A percentile compares a stretch with the other conserved stretches of the same genome.
phyloP scores from a whole-genome alignment of 2,888 invertebrate species.

The Chymomyza fuscimana region DNA sequence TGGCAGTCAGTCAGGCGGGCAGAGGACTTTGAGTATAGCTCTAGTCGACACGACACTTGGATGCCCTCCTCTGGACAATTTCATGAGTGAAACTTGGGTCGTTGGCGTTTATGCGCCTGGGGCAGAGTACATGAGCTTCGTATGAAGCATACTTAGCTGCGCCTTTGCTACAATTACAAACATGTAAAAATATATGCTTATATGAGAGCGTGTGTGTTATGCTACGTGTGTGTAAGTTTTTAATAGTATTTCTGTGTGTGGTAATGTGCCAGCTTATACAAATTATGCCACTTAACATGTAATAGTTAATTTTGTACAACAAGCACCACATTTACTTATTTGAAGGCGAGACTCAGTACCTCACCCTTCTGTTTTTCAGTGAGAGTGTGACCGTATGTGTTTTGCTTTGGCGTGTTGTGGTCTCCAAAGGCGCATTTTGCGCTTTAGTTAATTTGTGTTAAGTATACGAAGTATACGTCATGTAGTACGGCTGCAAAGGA shows the following conservation, averaged over 20 bases:
- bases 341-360: conserved; percentile 7
- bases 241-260: conserved; percentile 18
- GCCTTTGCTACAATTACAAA: background rate
- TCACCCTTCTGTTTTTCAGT: conserved; percentile 8
- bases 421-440: conserved; percentile 12
- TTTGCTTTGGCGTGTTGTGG: background rate
- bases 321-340: conserved; percentile 56
- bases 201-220: background rate
- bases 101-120: background rate
- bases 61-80: background rate
- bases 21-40: background rate
- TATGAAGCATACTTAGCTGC: background rate
- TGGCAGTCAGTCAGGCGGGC: too few relatives aligned
- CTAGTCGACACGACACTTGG: background rate
- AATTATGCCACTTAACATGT: conserved; percentile 65
- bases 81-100: background rate
- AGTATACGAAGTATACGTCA: conserved; percentile 38
- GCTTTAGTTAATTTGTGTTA: conserved; percentile 38
- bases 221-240: background rate
- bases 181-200: background rate
- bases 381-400: background rate
- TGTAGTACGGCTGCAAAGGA: conserved; percentile 21
- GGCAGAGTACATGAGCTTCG: background rate
- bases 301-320: conserved; percentile 65
- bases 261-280: conserved; percentile 57